Conservation (phyloP, 2,113 vertebrate species). For the Carassius carassius region DNA sequence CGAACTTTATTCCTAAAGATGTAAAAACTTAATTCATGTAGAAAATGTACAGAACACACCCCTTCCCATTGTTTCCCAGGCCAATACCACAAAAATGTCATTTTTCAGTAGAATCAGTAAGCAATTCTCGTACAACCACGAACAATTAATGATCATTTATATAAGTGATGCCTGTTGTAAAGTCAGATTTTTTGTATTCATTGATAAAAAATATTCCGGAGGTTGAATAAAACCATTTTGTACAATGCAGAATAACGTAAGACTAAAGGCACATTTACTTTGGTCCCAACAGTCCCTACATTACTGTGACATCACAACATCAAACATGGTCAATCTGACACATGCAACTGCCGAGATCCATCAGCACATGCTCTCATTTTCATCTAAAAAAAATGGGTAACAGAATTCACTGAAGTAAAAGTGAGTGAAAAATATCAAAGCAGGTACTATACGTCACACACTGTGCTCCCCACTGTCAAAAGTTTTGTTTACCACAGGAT, state of each 20-base stretch:
- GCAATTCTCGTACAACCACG: background rate
- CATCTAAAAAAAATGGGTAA: slow-evolving; percentile 80
- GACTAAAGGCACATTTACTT: slow-evolving; percentile 97
- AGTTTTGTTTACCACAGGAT: slow-evolving; percentile 22
- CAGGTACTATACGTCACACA: slow-evolving; percentile 80
- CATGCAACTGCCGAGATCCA: slow-evolving; percentile 85
- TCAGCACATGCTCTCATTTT: slow-evolving; percentile 87
- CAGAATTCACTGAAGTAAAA: slow-evolving; percentile 79
- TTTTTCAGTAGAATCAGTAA: slow-evolving; percentile 67
- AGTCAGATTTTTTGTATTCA: slow-evolving; percentile 66
- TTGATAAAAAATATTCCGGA: slow-evolving; percentile 71
- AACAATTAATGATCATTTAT: slow-evolving; percentile 56
- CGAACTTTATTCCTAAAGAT: slow-evolving; percentile 90
- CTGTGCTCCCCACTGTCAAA: slow-evolving; percentile 61
- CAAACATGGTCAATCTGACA: slow-evolving; percentile 75
- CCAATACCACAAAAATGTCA: slow-evolving; percentile 71
- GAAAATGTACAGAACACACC: slow-evolving; percentile 87
- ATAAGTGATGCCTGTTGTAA: slow-evolving; percentile 12
- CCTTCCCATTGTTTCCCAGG: slow-evolving; percentile 70
- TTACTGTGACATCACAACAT: slow-evolving; percentile 66
- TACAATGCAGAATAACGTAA: slow-evolving; percentile 91
- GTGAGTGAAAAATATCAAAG: slow-evolving; percentile 84
- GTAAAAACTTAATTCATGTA: slow-evolving; percentile 89
- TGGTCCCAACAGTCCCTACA: slow-evolving; percentile 90
- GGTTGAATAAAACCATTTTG: slow-evolving; percentile 87